Percentiles rank a stretch among this genome's conserved stretches.
phyloP scores from a whole-genome alignment of 2,888 invertebrate species.

The Stegana nigrithorax region DNA sequence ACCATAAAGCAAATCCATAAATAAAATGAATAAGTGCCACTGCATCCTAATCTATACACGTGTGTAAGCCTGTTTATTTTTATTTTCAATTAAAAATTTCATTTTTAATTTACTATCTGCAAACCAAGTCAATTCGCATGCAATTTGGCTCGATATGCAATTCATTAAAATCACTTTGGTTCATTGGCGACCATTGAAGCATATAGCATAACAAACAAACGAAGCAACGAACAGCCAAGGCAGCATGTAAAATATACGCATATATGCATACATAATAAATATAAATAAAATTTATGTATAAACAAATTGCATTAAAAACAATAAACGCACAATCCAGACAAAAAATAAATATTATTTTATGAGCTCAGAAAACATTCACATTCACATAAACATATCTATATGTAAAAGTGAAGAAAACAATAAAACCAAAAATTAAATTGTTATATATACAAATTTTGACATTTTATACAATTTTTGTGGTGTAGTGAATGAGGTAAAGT shows the following conservation, averaged over 20 bases:
- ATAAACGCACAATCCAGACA: constrained; percentile 2
- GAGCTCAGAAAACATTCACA: not conserved
- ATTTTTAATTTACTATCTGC: constrained; percentile 14
- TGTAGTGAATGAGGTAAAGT: not conserved
- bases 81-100: constrained; percentile 8
- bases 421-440: constrained; percentile 30
- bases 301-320: constrained; percentile 23
- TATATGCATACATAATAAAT: constrained; percentile 15
- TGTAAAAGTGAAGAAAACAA: constrained; percentile 27
- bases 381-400: not conserved
- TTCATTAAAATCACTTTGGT: constrained; percentile 51
- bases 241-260: not conserved
- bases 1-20: too few relatives aligned
- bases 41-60: too few relatives aligned
- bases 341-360: not conserved
- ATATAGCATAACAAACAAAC: constrained; percentile 8
- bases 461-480: constrained; percentile 34
- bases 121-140: constrained; percentile 32
- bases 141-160: constrained; percentile 44
- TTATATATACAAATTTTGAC: constrained; percentile 23
- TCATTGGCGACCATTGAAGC: constrained; percentile 49
- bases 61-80: constrained; percentile 15
- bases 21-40: too few relatives aligned
- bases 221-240: not conserved
- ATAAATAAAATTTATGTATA: constrained; percentile 14